Base-by-base conservation (phyloP, 2,113 vertebrate genomes). In the Thomomys bottae region DNA sequence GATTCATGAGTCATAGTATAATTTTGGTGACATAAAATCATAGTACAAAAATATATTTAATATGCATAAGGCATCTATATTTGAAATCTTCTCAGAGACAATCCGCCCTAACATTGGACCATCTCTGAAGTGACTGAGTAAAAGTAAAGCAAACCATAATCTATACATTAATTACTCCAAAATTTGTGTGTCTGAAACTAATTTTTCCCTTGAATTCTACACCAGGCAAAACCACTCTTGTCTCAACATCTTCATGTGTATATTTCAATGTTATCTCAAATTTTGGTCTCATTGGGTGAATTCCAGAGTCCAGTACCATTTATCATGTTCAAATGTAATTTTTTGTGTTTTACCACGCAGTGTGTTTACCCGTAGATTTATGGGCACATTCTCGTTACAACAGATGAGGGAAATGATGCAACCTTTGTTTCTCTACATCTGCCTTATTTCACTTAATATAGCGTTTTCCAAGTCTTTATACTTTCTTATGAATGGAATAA, bases 261-360 rank as follows among this genome's bases (percentile, higher is more conserved):
- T 79, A 8, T 83, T 61, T 75, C n/a, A 89, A 88, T 49, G 32
- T 95, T 75, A 49, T 70, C 49, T 83, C 61, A 86, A 79, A 75
- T 4, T 75, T 67, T 54, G 49, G 14, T 54, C 49, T 54, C 49
- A 54, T 15, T 54, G 49, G 14, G 17, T 54, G 15, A 54, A 54
- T 54, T 54, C 49, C 14, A 54, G 49, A 18, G 49, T 54, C 49
- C 49, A 54, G 49, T 54, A 54, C 18, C 14, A 54, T 49, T 49
- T 49, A 49, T 49, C 45, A 49, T 54, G 49, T 54, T 15, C 12
- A 54, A 17, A 15, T 54, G 14, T 49, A 14, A 54, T 15, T 54
- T 54, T 54, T 54, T 54, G 49, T 54, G 49, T 54, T 54, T 54
- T 54, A 3, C 3, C 3, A 54, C 14, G 14, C 49, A 54, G 2